Percentiles rank a stretch among this genome's conserved stretches.
Evolutionary conservation across 2,888 invertebrate genomes (phyloP).

Genomic region (Yponomeuta evonymella): DNA sequence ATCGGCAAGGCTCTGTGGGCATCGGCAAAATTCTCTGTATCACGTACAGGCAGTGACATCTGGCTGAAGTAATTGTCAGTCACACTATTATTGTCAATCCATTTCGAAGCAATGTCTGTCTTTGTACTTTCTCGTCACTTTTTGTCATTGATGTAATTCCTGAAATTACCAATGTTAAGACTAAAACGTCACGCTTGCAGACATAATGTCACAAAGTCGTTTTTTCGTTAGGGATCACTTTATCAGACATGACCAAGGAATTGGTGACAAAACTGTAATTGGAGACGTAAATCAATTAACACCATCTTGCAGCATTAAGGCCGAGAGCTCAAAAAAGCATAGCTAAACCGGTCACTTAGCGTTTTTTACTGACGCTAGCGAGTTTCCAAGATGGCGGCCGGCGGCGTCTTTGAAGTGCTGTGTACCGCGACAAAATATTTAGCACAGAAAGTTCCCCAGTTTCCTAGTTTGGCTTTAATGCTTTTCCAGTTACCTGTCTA

Average conservation of each 20-base stretch:
- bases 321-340: neutral
- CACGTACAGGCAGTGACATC: no score
- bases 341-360: neutral
- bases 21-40: no score
- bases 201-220: neutral
- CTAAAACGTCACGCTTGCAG: neutral
- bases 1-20: no score
- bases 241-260: neutral
- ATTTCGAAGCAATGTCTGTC: no score
- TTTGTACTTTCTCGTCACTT: no score
- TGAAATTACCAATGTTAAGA: no score
- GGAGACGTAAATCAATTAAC: neutral
- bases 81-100: no score
- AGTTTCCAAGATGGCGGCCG: constrained; percentile 7
- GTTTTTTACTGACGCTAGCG: constrained; percentile 2
- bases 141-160: no score
- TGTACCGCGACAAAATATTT: constrained; percentile 19
- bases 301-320: neutral
- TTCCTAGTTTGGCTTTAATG: neutral
- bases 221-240: neutral
- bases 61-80: no score
- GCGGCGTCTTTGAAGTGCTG: constrained; percentile 50
- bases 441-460: neutral
- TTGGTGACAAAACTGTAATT: neutral
- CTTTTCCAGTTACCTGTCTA: neutral